A percentile compares a stretch with the other conserved stretches of the same genome.
Evolutionary conservation across 1,140 invertebrate genomes (phyloP).

Genomic region (Aricia agestis): DNA sequence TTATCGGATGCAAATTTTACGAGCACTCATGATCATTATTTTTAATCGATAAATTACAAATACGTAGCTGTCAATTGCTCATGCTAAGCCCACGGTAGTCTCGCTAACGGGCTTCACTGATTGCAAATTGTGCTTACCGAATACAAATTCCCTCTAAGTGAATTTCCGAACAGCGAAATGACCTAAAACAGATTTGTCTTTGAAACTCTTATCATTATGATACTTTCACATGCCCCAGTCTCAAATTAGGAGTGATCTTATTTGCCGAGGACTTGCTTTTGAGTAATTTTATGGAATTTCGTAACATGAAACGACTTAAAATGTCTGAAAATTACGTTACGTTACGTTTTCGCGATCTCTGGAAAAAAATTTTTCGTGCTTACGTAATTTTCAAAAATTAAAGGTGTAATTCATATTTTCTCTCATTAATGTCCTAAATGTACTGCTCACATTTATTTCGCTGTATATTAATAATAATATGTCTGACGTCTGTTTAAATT

Average conservation of each 20-base stretch:
- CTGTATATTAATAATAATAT: too few relatives aligned
- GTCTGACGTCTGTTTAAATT: too few relatives aligned
- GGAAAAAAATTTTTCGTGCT: background rate
- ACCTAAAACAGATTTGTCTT: constrained; percentile 44
- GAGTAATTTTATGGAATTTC: background rate
- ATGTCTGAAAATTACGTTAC: background rate
- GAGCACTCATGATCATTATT: too few relatives aligned
- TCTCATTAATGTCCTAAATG: background rate
- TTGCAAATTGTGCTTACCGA: constrained; percentile 60
- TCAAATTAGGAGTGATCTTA: background rate
- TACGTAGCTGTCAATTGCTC: too few relatives aligned
- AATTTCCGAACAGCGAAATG: constrained; percentile 40
- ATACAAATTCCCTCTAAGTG: constrained; percentile 51
- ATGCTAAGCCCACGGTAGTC: constrained; percentile 19
- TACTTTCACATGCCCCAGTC: constrained; percentile 22
- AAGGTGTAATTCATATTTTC: background rate
- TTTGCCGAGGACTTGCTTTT: background rate
- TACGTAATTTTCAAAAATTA: background rate
- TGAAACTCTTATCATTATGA: constrained; percentile 26
- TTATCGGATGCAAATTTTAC: too few relatives aligned
- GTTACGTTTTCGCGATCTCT: background rate
- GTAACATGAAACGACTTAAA: background rate
- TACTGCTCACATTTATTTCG: too few relatives aligned
- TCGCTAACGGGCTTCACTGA: constrained; percentile 56
- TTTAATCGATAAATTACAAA: too few relatives aligned